phyloP scores from a whole-genome alignment of 35 echinoderm and acorn worm species.

The Anneissia japonica region DNA sequence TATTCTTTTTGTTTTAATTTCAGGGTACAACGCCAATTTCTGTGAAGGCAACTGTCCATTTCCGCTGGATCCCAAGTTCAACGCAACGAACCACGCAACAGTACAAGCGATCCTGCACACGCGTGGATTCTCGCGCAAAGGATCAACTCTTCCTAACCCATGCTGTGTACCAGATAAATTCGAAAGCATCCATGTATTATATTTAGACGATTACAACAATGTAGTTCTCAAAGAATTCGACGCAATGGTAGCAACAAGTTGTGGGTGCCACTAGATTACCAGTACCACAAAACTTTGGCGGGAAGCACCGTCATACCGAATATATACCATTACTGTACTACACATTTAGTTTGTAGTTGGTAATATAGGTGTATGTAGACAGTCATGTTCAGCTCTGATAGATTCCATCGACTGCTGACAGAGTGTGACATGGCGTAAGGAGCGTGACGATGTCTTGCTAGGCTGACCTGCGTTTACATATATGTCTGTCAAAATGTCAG shows the following conservation, averaged over 20 bases:
- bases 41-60: constrained; percentile 92
- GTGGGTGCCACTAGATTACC: constrained; percentile 85
- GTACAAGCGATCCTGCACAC: constrained; percentile 69
- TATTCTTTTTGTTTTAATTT: constrained; percentile 16
- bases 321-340: too few relatives aligned
- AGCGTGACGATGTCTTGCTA: too few relatives aligned
- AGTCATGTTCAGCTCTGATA: too few relatives aligned
- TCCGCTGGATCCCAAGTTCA: constrained; percentile 81
- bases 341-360: too few relatives aligned
- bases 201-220: constrained; percentile 68
- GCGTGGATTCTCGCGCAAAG: constrained; percentile 27
- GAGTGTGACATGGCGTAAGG: not conserved
- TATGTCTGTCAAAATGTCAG: not conserved
- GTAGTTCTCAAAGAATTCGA: constrained; percentile 93
- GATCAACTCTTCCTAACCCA: constrained; percentile 52
- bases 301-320: too few relatives aligned
- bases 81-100: constrained; percentile 95
- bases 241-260: constrained; percentile 85
- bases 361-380: too few relatives aligned
- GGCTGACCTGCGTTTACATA: not conserved
- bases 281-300: too few relatives aligned
- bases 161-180: constrained; percentile 85
- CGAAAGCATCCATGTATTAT: constrained; percentile 69
- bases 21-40: constrained; percentile 87
- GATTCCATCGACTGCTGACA: not conserved